A percentile compares a stretch with the other conserved stretches of the same genome.
phyloP scores from a whole-genome alignment of 2,888 invertebrate species.

The Phaonia tiefii region DNA sequence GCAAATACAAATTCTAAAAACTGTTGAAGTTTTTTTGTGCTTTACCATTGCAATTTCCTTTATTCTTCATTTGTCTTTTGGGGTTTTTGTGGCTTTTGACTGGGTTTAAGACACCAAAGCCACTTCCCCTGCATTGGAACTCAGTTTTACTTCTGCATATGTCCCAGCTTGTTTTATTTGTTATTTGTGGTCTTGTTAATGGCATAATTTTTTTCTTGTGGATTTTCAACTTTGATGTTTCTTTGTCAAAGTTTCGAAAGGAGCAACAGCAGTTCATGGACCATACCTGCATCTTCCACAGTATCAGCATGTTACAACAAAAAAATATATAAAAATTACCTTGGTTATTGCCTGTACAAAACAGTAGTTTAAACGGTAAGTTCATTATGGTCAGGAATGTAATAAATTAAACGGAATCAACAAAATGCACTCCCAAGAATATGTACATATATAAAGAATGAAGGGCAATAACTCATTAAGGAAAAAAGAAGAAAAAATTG shows the following conservation, averaged over 20 bases:
- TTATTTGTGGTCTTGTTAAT: conserved; percentile 1
- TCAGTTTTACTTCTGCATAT: no score
- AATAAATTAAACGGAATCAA: conserved; percentile 59
- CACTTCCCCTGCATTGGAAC: no score
- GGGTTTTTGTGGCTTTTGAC: no score
- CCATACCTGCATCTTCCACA: conserved; percentile 13
- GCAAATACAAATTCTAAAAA: conserved; percentile 54
- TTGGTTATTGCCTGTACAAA: conserved; percentile 1
- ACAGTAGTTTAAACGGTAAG: conserved; percentile 65
- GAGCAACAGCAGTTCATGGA: conserved; percentile 13
- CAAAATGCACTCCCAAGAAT: conserved; percentile 16
- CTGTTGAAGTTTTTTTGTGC: conserved; percentile 4
- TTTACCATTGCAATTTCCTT: neutral
- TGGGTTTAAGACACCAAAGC: no score
- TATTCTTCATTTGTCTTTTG: no score
- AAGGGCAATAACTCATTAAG: conserved; percentile 16
- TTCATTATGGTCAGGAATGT: conserved; percentile 62
- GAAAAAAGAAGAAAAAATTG: no score
- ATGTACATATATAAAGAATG: neutral
- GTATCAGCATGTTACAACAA: no score
- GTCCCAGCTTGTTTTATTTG: neutral
- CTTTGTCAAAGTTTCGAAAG: conserved; percentile 13
- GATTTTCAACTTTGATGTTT: conserved; percentile 12
- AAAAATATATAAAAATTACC: conserved; percentile 21
- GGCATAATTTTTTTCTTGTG: conserved; percentile 25